These are phyloP conservation scores for Trichomycterus rosablanca DNA, from an alignment of 2,113 vertebrate genomes.

Conservation along the genomic window DNA sequence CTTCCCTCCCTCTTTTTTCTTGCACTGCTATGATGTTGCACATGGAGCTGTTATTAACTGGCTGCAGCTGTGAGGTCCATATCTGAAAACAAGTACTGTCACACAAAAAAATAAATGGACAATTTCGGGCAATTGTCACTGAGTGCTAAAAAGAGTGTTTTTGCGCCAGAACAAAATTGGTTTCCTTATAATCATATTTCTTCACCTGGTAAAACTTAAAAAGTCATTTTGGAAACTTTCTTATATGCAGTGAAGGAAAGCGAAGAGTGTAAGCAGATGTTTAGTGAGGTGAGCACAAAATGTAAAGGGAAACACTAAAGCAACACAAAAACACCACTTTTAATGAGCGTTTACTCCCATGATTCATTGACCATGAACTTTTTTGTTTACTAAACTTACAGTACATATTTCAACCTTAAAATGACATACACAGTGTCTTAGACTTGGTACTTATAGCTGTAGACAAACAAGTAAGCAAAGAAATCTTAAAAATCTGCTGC, in stretches of 20 bases:
- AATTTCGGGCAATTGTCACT: conserved; percentile 48
- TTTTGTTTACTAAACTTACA: conserved; percentile 25
- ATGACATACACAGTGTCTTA: no score
- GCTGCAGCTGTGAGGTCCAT: conserved; percentile 75
- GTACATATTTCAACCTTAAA: neutral
- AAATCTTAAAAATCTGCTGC: no score
- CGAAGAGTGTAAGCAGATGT: conserved; percentile 23
- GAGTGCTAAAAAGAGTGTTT: conserved; percentile 46
- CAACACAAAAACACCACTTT: neutral
- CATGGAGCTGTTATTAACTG: conserved; percentile 77
- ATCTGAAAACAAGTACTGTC: conserved; percentile 64
- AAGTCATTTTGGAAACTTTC: conserved; percentile 34
- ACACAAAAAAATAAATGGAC: conserved; percentile 48
- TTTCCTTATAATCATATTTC: conserved; percentile 46
- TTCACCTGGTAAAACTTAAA: conserved; percentile 49
- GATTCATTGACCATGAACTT: conserved; percentile 30
- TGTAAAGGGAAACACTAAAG: neutral
- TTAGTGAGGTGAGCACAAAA: conserved; percentile 15
- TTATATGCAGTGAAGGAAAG: conserved; percentile 32
- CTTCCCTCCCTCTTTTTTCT: conserved; percentile 46
- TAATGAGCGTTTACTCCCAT: neutral
- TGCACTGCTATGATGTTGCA: conserved; percentile 59
- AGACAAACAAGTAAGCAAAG: no score
- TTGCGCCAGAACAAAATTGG: conserved; percentile 37
- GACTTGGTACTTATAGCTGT: no score